Base-by-base conservation (phyloP, 1,140 invertebrate genomes). In the Venustaconcha ellipsiformis region DNA sequence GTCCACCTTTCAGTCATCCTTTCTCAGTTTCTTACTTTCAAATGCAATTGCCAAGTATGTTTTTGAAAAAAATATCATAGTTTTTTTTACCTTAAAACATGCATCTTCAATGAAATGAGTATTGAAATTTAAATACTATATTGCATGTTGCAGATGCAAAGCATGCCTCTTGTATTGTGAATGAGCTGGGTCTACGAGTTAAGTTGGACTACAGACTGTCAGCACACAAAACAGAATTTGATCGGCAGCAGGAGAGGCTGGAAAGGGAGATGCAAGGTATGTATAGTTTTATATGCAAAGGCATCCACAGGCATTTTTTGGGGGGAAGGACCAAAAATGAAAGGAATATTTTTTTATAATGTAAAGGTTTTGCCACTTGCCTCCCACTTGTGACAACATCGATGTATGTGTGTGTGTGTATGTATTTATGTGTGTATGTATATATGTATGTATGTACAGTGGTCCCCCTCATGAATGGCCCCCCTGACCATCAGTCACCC, bases 251-350 rank as follows among this genome's bases (percentile, higher is more conserved):
- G 65, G 73, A 73, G 56, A 73, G 78, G 69, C 76, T 82, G 37
- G 76, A 78, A 56, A 74, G 74, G 66, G 81, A 82, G 73, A 82
- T 82, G 81, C 69, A 80, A 78, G 72, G 81, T 82, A 76, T 18
- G 72, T 67, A 48, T 48, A 30, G 26, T 30, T 30, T 30, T 30
- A 30, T 30, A 30, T 30, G 26, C 26, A 30, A 3, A 2, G 26
- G 26, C 26, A 30, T 30, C 26, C 26, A 4, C 26, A 30, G 26
- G 26, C 26, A 30, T 30, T 30, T 30, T 30, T 30, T 30, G 26
- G 1, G 26, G 26, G 26, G 26, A 4, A 30, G 26, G 26, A 30
- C 26, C 26, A 2, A 30, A 4, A 30, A 30, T 30, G 26, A 30
- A 2, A 30, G 26, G 26, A 30, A 30, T 30, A 30, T 30, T 2